Conservation (phyloP, 2,797 vertebrate species). For the Danio tinwini region DNA sequence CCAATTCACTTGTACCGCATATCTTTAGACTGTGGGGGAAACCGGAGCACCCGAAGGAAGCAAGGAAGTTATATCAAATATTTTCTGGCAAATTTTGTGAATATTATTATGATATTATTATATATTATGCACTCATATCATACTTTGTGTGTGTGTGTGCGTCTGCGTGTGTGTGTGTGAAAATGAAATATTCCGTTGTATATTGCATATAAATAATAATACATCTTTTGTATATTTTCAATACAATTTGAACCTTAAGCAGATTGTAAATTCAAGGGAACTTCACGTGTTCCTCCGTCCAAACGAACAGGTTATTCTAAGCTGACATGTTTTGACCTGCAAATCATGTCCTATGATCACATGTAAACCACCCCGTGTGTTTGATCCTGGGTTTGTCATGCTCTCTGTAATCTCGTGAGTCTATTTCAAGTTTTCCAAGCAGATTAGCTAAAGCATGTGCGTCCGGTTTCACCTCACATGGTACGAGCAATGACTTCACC, state of each 20-base stretch:
- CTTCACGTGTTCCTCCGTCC: neutral
- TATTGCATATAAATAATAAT: no score
- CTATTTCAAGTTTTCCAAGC: constrained; percentile 65
- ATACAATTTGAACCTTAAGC: no score
- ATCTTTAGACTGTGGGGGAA: no score
- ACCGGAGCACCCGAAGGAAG: no score
- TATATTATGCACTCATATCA: no score
- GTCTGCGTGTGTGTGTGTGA: no score
- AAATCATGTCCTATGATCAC: constrained; percentile 8
- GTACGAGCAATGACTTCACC: constrained; percentile 30
- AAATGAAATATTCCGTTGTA: neutral
- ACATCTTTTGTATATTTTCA: no score
- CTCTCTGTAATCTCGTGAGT: constrained; percentile 66
- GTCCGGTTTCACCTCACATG: constrained; percentile 49
- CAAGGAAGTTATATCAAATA: no score
- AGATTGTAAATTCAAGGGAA: neutral
- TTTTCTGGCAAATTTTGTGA: neutral
- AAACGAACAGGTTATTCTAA: neutral
- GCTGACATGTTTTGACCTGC: neutral
- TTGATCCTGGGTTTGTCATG: constrained; percentile 53
- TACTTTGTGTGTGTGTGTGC: no score
- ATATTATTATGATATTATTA: constrained; percentile 2
- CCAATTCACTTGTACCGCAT: no score
- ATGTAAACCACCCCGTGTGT: constrained; percentile 53
- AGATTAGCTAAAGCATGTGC: constrained; percentile 52